Evolutionary conservation across 2,113 vertebrate genomes (phyloP).

Genomic region (Urocolius indicus): DNA sequence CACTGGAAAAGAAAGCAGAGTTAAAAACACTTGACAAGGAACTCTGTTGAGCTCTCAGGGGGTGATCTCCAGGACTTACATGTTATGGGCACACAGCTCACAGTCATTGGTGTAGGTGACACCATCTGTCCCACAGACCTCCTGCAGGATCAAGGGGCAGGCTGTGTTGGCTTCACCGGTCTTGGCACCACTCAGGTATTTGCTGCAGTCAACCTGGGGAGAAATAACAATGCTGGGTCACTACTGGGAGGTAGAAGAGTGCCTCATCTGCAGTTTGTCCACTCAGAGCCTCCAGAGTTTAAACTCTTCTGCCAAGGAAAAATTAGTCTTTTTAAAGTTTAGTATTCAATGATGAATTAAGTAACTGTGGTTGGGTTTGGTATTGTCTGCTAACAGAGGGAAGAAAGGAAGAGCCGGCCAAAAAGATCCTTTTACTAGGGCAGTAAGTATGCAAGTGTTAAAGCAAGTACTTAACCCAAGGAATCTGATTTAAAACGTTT

Average conservation of each 20-base stretch:
- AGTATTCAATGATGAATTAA: background rate
- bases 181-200: background rate
- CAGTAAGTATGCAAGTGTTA: background rate
- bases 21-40: fast-evolving
- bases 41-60: fast-evolving
- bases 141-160: slow-evolving; percentile 20
- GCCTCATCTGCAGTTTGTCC: background rate
- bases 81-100: slow-evolving; percentile 29
- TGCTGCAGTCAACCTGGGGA: slow-evolving; percentile 35
- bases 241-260: background rate
- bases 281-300: background rate
- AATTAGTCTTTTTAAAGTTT: background rate
- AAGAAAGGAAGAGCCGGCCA: background rate
- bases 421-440: background rate
- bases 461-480: background rate
- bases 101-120: slow-evolving; percentile 61
- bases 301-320: background rate
- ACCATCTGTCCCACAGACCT: slow-evolving; percentile 8
- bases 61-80: slow-evolving; percentile 5
- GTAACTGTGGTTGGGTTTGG: background rate
- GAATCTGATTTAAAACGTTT: background rate
- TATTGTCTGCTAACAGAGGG: background rate
- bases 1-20: background rate
- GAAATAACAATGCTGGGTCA: background rate
- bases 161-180: fast-evolving